Base-by-base conservation (phyloP, 2,888 invertebrate species). In the Acanthoscelides obtectus region DNA sequence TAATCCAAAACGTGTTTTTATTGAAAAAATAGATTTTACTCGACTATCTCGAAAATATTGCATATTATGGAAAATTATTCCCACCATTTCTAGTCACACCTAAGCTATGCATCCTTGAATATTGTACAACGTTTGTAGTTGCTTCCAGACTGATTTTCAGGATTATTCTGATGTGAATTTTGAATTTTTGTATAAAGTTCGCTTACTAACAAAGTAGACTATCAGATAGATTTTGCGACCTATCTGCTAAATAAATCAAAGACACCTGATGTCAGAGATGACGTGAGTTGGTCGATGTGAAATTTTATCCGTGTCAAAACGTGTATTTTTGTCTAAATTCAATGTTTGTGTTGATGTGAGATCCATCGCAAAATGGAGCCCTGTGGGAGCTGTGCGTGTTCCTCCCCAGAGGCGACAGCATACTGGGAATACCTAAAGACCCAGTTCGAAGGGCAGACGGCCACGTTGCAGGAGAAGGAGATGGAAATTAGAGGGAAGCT, bases 371-470 rank as follows among this genome's bases (percentile, higher is more conserved):
- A 64, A 69, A 73, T 73, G 73, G 73, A 73, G 70, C 27, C 70
- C 63, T 69, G 71, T 69, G 72, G 22, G 2, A 5, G 66, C 22
- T 70, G 66, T 20, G 27, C 69, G 17, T 27, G 68, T 66, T 69
- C 65, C 20, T 20, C 67, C 3, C 45, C 69, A 19, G 73, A 72
- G 22, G 45, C 45, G 45, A 45, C 66, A 21, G 66, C 66, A 12
- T 74, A 70, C 70, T 75, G 76, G 75, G 73, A 74, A 69, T 5
- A 22, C 20, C 22, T 76, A 20, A 72, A 71, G 67, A 25, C 67
- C 20, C 72, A 73, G 22, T 75, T 73, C 66, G 75, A 75, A 70
- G 74, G 73, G 45, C 70, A 72, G 68, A 76, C 72, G 17, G 64
- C 64, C 20, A 17, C 64, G n/a, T 72, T 76, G 17, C 70, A 71